Conservation (phyloP, 2,797 vertebrate genomes). For the Premnoplex brunnescens region DNA sequence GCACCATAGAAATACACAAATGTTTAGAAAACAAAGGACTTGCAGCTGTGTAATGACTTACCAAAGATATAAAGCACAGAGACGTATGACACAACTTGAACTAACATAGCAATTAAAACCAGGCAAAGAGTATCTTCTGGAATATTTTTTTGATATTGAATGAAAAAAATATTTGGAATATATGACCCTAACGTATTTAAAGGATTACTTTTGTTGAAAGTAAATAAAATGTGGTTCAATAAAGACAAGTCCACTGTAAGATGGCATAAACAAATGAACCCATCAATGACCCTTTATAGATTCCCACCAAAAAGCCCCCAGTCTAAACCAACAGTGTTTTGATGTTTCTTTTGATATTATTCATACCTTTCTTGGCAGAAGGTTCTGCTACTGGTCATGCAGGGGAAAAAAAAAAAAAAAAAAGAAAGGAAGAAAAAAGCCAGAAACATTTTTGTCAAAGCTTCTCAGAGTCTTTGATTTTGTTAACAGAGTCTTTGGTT, state of each 20-base stretch:
- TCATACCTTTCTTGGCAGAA: not conserved
- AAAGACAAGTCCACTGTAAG: conserved; percentile 21
- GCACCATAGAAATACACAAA: not conserved
- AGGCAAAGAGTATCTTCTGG: not conserved
- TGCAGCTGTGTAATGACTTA: not conserved
- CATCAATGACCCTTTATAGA: not conserved
- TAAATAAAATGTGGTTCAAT: conserved; percentile 15
- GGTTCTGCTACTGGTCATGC: not conserved
- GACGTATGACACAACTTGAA: not conserved
- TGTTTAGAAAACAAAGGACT: not conserved
- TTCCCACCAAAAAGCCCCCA: not conserved
- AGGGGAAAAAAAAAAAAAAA: not conserved
- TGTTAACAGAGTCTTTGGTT: not conserved
- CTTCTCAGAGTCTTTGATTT: not conserved
- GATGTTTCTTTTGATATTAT: not conserved
- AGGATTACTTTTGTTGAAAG: not conserved
- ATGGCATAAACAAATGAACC: conserved; percentile 3
- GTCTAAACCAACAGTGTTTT: not conserved
- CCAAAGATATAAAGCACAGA: not conserved
- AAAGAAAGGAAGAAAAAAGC: not conserved
- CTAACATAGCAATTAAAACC: not conserved
- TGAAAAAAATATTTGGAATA: conserved; percentile 18
- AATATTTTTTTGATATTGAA: not conserved
- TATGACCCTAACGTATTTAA: not conserved
- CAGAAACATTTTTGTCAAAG: not conserved